Conservation (phyloP, 1,140 invertebrate genomes). For the Rhagoletis zephyria region DNA sequence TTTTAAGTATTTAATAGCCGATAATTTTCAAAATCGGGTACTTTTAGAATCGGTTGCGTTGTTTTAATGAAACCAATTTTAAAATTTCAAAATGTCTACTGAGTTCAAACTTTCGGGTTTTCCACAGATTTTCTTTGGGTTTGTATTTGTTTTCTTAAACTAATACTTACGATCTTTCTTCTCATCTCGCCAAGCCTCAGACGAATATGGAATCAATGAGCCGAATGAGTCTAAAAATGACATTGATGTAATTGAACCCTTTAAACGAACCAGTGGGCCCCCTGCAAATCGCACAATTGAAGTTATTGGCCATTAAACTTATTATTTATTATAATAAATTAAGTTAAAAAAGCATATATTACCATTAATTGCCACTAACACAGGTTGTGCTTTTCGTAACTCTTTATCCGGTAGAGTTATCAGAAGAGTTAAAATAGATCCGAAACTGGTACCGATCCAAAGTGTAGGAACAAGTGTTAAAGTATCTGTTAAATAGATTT, state of each 20-base stretch:
- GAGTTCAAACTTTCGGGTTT: too few relatives aligned
- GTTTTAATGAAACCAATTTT: too few relatives aligned
- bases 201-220: conserved; percentile 86
- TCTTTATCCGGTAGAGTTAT: conserved; percentile 87
- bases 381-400: conserved; percentile 88
- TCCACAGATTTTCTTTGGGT: too few relatives aligned
- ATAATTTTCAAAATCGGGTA: too few relatives aligned
- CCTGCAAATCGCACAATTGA: conserved; percentile 75
- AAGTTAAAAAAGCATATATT: conserved; percentile 66
- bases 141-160: neutral
- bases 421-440: conserved; percentile 93
- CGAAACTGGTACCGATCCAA: conserved; percentile 96
- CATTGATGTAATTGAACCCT: conserved; percentile 93
- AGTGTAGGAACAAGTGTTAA: conserved; percentile 81
- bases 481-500: conserved; percentile 61
- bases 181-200: conserved; percentile 90
- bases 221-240: conserved; percentile 96
- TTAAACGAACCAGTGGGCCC: conserved; percentile 92
- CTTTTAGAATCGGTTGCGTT: too few relatives aligned
- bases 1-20: too few relatives aligned
- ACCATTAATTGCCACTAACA: conserved; percentile 92
- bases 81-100: too few relatives aligned
- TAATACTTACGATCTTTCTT: conserved; percentile 79
- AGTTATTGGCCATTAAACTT: neutral
- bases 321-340: neutral